Conservation (phyloP, 2,797 vertebrate species). For the Eupleurogrammus muticus region DNA sequence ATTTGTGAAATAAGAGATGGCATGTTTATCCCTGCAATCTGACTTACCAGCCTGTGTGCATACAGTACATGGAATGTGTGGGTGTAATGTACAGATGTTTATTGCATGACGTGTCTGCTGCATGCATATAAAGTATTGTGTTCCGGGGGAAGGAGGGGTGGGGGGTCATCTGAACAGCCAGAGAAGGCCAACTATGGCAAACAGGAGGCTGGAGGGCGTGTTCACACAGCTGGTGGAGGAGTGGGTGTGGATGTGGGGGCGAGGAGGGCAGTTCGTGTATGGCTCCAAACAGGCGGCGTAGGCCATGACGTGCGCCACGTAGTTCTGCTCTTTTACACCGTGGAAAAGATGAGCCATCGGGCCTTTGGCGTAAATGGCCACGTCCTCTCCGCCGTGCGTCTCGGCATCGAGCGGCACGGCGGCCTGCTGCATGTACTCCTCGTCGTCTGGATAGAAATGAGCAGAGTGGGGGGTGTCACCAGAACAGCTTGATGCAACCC, state of each 20-base stretch:
- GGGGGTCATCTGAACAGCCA: conserved; percentile 80
- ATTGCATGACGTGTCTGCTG: conserved; percentile 33
- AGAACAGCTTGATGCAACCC: background rate
- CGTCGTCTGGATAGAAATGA: conserved; percentile 74
- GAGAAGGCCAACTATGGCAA: conserved; percentile 62
- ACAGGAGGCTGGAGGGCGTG: conserved; percentile 41
- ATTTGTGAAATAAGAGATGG: conserved; percentile 28
- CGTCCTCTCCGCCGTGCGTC: conserved; percentile 89
- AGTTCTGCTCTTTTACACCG: conserved; percentile 88
- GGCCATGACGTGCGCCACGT: conserved; percentile 88
- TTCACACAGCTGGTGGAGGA: conserved; percentile 38
- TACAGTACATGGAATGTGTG: conserved; percentile 20
- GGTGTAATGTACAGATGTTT: conserved; percentile 7
- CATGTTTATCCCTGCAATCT: conserved; percentile 48
- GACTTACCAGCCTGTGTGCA: conserved; percentile 15
- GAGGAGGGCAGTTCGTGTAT: conserved; percentile 81
- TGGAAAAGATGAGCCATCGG: conserved; percentile 90
- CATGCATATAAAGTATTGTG: conserved; percentile 29
- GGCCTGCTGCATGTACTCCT: conserved; percentile 88
- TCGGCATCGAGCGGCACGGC: conserved; percentile 86
- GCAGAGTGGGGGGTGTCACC: background rate
- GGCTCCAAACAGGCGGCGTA: conserved; percentile 87
- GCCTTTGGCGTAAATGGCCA: conserved; percentile 88
- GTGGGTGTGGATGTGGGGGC: conserved; percentile 25
- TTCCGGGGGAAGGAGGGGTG: background rate